Conservation (phyloP, 2,797 vertebrate species). For the Spatula clypeata region DNA sequence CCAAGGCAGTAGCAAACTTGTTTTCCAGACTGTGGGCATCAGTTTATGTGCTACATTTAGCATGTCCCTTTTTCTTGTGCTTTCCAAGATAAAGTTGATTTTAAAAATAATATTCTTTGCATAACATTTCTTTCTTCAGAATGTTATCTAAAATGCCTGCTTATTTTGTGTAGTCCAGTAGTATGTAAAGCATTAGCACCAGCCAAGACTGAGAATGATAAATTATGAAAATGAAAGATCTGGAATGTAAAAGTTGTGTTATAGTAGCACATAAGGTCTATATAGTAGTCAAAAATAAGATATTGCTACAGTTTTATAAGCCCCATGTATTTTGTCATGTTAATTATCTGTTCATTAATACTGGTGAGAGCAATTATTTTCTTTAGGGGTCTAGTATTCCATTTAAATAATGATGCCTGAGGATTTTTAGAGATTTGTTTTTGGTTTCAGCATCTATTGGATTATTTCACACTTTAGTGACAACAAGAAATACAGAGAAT, state of each 20-base stretch:
- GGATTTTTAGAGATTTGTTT: background rate
- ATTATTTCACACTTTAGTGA: background rate
- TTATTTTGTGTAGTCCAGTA: background rate
- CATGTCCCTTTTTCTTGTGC: slow-evolving; percentile 36
- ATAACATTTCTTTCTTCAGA: background rate
- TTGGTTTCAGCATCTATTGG: background rate
- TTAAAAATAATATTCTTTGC: slow-evolving; percentile 8
- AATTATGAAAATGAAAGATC: background rate
- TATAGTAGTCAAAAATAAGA: slow-evolving; percentile 41
- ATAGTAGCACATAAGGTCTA: background rate
- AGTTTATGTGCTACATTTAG: slow-evolving; percentile 47
- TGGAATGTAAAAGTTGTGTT: background rate
- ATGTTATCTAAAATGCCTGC: background rate
- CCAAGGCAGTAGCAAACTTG: slow-evolving; percentile 79
- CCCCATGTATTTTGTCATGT: slow-evolving; percentile 12
- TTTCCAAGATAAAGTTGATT: slow-evolving; percentile 34
- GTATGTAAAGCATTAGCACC: background rate
- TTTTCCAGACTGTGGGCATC: slow-evolving; percentile 75
- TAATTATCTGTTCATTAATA: slow-evolving; percentile 52
- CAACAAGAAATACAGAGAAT: background rate
- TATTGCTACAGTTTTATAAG: slow-evolving; percentile 1
- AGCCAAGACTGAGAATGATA: background rate
- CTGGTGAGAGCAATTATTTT: slow-evolving; percentile 49
- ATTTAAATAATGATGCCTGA: background rate
- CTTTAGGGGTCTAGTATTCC: slow-evolving; percentile 9